Evolutionary conservation across 2,797 vertebrate species (phyloP).

Genomic region (Phataginus tricuspis): DNA sequence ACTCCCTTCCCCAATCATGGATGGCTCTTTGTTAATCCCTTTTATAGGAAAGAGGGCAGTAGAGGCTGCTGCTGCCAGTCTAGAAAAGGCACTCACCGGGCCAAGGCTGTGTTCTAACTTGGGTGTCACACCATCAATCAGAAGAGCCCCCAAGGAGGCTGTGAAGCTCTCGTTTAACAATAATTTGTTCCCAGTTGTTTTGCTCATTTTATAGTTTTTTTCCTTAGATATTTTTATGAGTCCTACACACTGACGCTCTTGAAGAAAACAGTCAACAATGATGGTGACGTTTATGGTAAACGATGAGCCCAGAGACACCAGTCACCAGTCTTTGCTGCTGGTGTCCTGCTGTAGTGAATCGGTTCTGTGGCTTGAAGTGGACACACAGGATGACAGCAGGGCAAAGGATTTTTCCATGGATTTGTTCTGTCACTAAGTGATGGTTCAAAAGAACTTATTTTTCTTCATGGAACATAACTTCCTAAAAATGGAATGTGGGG

Average conservation of each 20-base stretch:
- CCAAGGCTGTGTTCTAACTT: not conserved
- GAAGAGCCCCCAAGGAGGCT: not conserved
- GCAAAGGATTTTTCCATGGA: slow-evolving; percentile 73
- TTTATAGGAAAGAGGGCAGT: not conserved
- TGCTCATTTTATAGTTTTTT: slow-evolving; percentile 19
- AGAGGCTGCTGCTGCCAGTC: not conserved
- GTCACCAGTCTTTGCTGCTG: not conserved
- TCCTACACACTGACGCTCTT: not conserved
- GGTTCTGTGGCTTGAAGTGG: slow-evolving; percentile 49
- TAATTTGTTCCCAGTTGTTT: slow-evolving; percentile 43
- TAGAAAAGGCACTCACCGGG: not conserved
- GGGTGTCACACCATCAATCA: not conserved
- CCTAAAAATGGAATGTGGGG: slow-evolving; percentile 77
- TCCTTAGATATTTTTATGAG: not conserved
- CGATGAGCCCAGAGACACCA: not conserved
- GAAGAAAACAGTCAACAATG: slow-evolving; percentile 3
- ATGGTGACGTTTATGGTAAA: not conserved
- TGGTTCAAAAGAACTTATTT: slow-evolving; percentile 74
- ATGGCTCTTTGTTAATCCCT: not conserved
- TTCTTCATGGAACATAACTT: slow-evolving; percentile 70
- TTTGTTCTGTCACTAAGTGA: slow-evolving; percentile 74
- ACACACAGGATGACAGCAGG: not conserved
- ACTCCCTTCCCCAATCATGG: not conserved
- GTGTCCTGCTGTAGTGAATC: not conserved
- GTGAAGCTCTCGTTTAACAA: not conserved